Evolutionary conservation across 2,888 invertebrate genomes (phyloP).

Genomic region (Vanessa cardui): DNA sequence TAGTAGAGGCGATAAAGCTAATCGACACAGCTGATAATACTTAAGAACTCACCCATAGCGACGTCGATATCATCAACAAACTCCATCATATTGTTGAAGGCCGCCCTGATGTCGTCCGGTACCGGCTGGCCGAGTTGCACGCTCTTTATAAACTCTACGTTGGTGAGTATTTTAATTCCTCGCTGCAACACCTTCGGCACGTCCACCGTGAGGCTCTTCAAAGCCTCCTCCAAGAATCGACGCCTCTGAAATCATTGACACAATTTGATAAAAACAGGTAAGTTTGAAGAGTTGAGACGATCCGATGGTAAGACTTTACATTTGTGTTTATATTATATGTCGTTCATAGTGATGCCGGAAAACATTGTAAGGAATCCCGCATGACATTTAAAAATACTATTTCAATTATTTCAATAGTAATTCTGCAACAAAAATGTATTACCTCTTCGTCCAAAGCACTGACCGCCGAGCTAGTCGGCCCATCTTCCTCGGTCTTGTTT

Average conservation of each 20-base stretch:
- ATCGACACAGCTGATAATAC: neutral
- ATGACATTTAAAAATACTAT: too few relatives aligned
- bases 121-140: slow-evolving; percentile 73
- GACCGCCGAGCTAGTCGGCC: neutral
- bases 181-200: slow-evolving; percentile 85
- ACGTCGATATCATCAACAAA: slow-evolving; percentile 88
- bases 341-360: too few relatives aligned
- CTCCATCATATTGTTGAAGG: slow-evolving; percentile 87
- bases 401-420: too few relatives aligned
- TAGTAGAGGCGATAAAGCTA: neutral
- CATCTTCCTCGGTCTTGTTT: neutral
- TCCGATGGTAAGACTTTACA: too few relatives aligned
- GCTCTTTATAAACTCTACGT: slow-evolving; percentile 70
- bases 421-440: neutral
- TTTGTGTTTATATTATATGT: too few relatives aligned
- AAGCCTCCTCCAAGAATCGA: slow-evolving; percentile 87
- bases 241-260: slow-evolving; percentile 48
- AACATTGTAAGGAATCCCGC: too few relatives aligned
- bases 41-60: slow-evolving; percentile 23
- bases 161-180: slow-evolving; percentile 83
- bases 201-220: slow-evolving; percentile 87
- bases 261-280: neutral
- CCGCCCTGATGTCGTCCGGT: slow-evolving; percentile 81
- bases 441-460: slow-evolving; percentile 1
- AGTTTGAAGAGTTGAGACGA: too few relatives aligned